phyloP scores from a whole-genome alignment of 2,797 vertebrate species.

The Melopsittacus undulatus region DNA sequence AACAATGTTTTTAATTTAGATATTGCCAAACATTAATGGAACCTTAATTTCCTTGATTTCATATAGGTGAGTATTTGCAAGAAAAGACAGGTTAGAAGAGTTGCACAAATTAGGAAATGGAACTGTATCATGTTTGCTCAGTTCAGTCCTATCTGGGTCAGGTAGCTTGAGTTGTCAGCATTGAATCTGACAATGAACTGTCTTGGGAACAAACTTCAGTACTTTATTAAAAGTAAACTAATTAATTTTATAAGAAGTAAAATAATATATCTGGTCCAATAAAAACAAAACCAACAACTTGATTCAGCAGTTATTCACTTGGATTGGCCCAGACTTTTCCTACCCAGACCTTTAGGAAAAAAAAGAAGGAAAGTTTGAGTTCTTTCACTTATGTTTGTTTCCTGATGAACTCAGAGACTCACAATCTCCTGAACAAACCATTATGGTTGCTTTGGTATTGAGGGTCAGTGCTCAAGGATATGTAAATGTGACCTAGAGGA shows the following conservation, averaged over 20 bases:
- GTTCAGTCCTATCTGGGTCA: background rate
- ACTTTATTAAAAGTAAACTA: background rate
- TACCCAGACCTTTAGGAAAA: background rate
- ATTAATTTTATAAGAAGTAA: background rate
- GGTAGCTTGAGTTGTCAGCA: background rate
- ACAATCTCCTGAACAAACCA: background rate
- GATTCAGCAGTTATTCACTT: background rate
- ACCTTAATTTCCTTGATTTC: background rate
- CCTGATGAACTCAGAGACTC: background rate
- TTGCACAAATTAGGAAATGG: background rate
- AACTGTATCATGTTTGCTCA: fast-evolving
- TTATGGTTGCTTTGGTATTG: background rate
- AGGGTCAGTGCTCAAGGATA: background rate
- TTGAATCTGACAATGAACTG: background rate
- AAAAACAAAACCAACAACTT: background rate
- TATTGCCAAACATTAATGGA: background rate
- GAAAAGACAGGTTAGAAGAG: background rate
- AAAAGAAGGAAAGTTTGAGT: background rate
- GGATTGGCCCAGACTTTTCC: background rate
- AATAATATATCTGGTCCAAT: background rate
- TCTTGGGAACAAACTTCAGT: background rate
- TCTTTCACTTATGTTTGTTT: background rate
- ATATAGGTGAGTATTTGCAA: background rate
- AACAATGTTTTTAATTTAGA: background rate
- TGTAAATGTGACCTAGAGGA: background rate